A percentile compares a stretch with the other conserved stretches of the same genome.
Conservation (phyloP, 92 coral and sea anemone species). For the Muricea muricata region DNA sequence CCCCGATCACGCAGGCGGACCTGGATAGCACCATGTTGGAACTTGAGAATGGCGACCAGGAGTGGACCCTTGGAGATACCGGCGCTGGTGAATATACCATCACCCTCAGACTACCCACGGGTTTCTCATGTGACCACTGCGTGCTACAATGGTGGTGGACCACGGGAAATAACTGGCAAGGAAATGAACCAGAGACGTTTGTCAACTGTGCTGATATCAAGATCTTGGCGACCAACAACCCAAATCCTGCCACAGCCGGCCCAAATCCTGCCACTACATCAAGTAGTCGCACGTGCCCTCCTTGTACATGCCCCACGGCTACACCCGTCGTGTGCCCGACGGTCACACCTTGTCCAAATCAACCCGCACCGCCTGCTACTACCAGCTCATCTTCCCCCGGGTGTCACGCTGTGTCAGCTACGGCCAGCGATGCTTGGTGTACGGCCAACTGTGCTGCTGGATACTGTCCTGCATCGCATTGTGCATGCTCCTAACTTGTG, state of each 20-base stretch:
- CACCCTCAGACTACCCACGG: slow-evolving; percentile 69
- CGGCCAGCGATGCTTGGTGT: slow-evolving; percentile 66
- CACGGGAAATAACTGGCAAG: slow-evolving; percentile 88
- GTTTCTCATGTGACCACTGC: slow-evolving; percentile 84
- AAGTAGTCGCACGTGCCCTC: not conserved
- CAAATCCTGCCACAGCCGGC: slow-evolving; percentile 36
- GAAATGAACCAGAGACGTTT: slow-evolving; percentile 89
- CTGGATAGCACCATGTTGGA: slow-evolving; percentile 65
- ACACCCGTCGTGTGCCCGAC: slow-evolving; percentile 5
- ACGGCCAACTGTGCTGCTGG: slow-evolving; percentile 55
- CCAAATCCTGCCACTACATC: slow-evolving; percentile 24
- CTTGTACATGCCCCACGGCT: slow-evolving; percentile 17
- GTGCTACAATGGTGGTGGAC: slow-evolving; percentile 99
- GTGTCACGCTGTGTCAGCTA: slow-evolving; percentile 47
- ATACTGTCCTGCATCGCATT: slow-evolving; percentile 56
- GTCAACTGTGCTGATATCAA: slow-evolving; percentile 94
- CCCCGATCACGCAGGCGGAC: slow-evolving; percentile 80
- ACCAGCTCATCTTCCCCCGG: slow-evolving; percentile 46
- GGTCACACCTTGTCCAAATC: slow-evolving; percentile 1
- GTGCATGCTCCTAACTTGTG: not conserved
- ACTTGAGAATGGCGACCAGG: slow-evolving; percentile 57
- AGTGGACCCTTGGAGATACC: slow-evolving; percentile 18
- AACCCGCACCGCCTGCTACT: slow-evolving; percentile 13
- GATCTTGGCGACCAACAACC: slow-evolving; percentile 61
- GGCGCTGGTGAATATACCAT: slow-evolving; percentile 54